Conservation (phyloP, 2,797 vertebrate species). For the Crocodylus rhombifer region DNA sequence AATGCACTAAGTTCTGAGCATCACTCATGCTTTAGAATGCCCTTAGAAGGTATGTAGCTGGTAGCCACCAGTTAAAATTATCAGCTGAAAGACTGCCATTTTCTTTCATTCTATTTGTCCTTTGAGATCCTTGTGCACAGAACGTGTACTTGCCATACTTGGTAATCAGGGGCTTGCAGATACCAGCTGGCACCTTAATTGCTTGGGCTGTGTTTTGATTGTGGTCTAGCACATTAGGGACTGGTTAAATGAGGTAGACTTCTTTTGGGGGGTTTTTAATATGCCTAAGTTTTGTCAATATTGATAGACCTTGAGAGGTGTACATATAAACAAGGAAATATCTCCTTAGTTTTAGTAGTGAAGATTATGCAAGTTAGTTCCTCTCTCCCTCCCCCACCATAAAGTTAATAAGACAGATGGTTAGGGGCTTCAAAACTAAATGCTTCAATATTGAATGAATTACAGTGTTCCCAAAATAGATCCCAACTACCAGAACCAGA, state of each 20-base stretch:
- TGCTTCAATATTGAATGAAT: accelerated
- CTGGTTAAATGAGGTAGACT: not conserved
- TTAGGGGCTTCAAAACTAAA: not conserved
- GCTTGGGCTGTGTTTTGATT: not conserved
- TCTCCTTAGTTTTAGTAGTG: too few species aligned
- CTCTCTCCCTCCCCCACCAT: too few species aligned
- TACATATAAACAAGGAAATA: too few species aligned
- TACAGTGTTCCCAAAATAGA: not conserved
- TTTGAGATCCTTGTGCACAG: not conserved
- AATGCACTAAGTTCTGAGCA: too few species aligned
- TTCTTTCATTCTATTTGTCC: not conserved
- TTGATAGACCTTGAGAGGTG: too few species aligned
- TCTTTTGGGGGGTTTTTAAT: too few species aligned
- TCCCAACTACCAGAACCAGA: not conserved
- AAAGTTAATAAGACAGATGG: not conserved
- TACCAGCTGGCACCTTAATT: not conserved
- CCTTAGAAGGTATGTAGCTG: not conserved
- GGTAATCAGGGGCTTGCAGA: not conserved
- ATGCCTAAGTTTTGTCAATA: too few species aligned
- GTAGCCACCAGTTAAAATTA: not conserved
- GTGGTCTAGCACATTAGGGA: not conserved
- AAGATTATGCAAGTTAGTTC: too few species aligned
- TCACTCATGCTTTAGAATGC: too few species aligned
- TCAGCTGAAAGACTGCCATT: not conserved
- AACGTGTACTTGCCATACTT: not conserved